Percentiles rank a stretch among this genome's conserved stretches.
Conservation (phyloP, 2,113 vertebrate genomes). For the Pungitius pungitius region DNA sequence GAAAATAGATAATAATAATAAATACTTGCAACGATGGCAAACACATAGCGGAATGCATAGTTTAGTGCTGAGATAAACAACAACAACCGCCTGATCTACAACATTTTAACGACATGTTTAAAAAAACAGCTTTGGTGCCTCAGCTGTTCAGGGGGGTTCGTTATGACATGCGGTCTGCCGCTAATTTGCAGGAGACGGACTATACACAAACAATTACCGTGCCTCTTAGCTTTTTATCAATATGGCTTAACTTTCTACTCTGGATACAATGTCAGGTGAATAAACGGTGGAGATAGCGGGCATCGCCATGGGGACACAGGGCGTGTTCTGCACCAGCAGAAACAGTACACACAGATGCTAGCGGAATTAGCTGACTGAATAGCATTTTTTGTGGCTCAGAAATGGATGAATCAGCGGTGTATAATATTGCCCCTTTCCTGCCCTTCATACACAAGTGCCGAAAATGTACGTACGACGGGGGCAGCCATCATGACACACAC, state of each 20-base stretch:
- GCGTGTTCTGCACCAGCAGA: conserved; percentile 58
- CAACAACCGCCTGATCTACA: background rate
- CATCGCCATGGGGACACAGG: conserved; percentile 40
- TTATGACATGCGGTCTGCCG: background rate
- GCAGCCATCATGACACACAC: background rate
- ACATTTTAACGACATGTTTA: background rate
- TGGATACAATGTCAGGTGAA: background rate
- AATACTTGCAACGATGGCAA: background rate
- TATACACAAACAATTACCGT: background rate
- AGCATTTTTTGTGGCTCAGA: conserved; percentile 2
- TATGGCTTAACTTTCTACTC: background rate
- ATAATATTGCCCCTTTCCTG: background rate
- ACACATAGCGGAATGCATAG: background rate
- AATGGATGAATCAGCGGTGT: background rate
- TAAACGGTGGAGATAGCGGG: background rate
- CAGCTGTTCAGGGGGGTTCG: conserved; percentile 36
- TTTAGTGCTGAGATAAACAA: conserved; percentile 12
- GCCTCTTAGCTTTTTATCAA: background rate
- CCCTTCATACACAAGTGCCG: rapidly evolving
- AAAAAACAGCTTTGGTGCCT: conserved; percentile 25
- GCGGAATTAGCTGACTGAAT: conserved; percentile 50
- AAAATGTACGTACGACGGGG: rapidly evolving
- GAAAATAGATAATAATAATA: background rate
- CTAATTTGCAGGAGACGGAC: conserved; percentile 5
- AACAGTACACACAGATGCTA: conserved; percentile 34